Percentiles rank a stretch among this genome's conserved stretches.
These are phyloP conservation scores for Damaliscus lunatus DNA, from an alignment of 2,113 vertebrate genomes.

Conservation along the genomic window DNA sequence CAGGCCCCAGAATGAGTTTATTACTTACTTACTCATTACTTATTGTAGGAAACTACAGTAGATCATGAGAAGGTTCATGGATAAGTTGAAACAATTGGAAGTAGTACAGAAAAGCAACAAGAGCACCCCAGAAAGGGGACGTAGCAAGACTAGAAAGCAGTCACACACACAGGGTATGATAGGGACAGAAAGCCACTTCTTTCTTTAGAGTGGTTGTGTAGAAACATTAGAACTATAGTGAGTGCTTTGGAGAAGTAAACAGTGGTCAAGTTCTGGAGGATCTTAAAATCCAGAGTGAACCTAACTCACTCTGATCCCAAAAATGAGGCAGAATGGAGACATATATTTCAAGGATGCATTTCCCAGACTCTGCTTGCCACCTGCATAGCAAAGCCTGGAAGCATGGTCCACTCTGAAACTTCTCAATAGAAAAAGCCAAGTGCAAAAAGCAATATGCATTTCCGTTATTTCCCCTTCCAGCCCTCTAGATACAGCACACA, in stretches of 20 bases:
- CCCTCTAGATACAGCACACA: neutral
- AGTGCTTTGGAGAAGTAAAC: neutral
- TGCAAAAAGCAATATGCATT: neutral
- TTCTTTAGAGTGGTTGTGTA: neutral
- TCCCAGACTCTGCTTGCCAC: neutral
- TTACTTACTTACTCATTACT: neutral
- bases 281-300: neutral
- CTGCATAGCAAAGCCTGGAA: neutral
- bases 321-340: neutral
- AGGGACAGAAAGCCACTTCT: neutral
- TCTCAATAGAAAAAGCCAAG: neutral
- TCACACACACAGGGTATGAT: neutral
- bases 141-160: neutral
- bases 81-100: neutral
- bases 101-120: neutral
- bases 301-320: neutral
- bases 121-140: neutral
- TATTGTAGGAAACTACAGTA: neutral
- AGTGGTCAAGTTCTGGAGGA: neutral
- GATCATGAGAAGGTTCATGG: neutral
- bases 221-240: neutral
- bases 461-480: neutral
- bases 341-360: neutral
- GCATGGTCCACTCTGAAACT: neutral
- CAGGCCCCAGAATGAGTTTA: neutral